A percentile compares a stretch with the other conserved stretches of the same genome.
These are phyloP conservation scores for Malachius bipustulatus DNA, from an alignment of 2,888 invertebrate species.

Conservation along the genomic window DNA sequence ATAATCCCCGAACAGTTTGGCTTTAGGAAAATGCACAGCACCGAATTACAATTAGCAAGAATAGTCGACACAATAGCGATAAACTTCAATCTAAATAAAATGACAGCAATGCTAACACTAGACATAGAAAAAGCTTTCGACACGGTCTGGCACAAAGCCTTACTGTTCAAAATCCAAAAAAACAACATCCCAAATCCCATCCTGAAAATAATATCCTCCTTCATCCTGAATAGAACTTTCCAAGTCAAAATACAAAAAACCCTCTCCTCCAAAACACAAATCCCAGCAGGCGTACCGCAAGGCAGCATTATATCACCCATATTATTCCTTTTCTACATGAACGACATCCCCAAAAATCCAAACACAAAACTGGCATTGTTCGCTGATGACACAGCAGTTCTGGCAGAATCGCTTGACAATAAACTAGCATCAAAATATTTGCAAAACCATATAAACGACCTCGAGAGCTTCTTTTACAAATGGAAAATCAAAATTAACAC, in stretches of 20 bases:
- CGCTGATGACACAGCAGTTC: constrained; percentile 10
- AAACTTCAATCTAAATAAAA: constrained; percentile 10
- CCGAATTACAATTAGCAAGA: constrained; percentile 8
- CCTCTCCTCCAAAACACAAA: constrained; percentile 5
- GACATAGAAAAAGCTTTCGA: constrained; percentile 13
- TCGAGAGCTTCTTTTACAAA: constrained; percentile 4
- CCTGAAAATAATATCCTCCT: constrained; percentile 10
- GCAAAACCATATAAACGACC: constrained; percentile 6
- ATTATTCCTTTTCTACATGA: constrained; percentile 5
- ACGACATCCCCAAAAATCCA: constrained; percentile 4
- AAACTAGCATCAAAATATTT: constrained; percentile 4
- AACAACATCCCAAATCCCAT: constrained; percentile 4
- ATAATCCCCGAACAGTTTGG: constrained; percentile 11
- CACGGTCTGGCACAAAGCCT: constrained; percentile 10
- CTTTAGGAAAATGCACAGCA: constrained; percentile 13
- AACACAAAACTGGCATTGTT: constrained; percentile 3
- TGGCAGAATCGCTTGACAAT: constrained; percentile 1
- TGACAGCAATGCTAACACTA: constrained; percentile 5
- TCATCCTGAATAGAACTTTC: constrained; percentile 3
- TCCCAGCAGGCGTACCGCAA: constrained; percentile 12
- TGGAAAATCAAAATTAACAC: constrained; percentile 9
- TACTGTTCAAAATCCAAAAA: constrained; percentile 7
- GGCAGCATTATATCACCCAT: constrained; percentile 4
- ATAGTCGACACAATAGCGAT: constrained; percentile 9
- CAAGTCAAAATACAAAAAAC: constrained; percentile 8